These are phyloP conservation scores for Propsilocerus akamusi DNA, from an alignment of 1,140 invertebrate species.

Conservation along the genomic window DNA sequence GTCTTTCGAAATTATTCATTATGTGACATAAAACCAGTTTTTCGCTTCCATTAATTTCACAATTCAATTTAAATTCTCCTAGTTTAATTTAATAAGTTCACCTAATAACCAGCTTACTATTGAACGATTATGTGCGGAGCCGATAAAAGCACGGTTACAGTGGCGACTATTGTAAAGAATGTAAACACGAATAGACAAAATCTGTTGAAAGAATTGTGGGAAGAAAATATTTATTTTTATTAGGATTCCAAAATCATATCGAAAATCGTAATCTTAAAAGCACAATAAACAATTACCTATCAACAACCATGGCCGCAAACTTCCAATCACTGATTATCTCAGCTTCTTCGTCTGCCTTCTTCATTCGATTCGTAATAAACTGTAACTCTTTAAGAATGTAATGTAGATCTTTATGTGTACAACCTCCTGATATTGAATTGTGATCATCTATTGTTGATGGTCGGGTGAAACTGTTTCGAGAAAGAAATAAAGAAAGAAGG, in stretches of 20 bases:
- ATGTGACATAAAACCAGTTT: no score
- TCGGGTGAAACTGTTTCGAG: slow-evolving; percentile 30
- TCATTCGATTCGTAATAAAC: slow-evolving; percentile 82
- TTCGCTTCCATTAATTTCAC: no score
- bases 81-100: no score
- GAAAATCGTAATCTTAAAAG: no score
- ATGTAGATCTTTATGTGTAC: slow-evolving; percentile 51
- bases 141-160: slow-evolving; percentile 78
- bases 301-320: slow-evolving; percentile 98
- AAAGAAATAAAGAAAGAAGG: slow-evolving; percentile 1
- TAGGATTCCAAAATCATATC: no score
- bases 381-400: slow-evolving; percentile 80
- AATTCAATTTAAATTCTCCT: no score
- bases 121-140: slow-evolving; percentile 92
- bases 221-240: slow-evolving; percentile 3
- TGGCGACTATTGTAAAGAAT: slow-evolving; percentile 88
- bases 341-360: slow-evolving; percentile 75
- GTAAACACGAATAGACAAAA: slow-evolving; percentile 95
- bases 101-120: no score
- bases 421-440: slow-evolving; percentile 28
- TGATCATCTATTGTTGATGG: slow-evolving; percentile 40
- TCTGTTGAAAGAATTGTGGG: slow-evolving; percentile 30
- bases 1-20: no score
- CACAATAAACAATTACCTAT: no score
- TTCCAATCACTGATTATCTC: slow-evolving; percentile 95